Evolutionary conservation across 1,140 invertebrate species (phyloP), one percentile per base, ranked within the genome.

Genomic region (Conopomorpha cramerella): DNA sequence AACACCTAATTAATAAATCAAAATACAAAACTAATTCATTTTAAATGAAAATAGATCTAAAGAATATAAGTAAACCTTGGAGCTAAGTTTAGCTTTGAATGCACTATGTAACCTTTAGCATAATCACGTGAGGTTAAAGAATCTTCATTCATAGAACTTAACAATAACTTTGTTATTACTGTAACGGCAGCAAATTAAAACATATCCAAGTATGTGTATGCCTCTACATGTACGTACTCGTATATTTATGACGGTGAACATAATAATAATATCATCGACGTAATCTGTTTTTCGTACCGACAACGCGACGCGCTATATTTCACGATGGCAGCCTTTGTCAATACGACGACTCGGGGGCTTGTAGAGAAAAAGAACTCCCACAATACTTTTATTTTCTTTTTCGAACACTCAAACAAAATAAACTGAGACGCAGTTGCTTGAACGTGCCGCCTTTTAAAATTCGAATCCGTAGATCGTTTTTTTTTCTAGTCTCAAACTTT

Each of bases 271-370:
- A 68, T 66, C 62, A 53, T 64, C 60, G 54, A 58, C 53, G 55
- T 64, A 68, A 73, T 73, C 68, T 68, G 54, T 67, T 58, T 72
- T 71, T 67, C 55, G 56, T 67, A n/a, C n/a, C n/a, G n/a, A n/a
- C n/a, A n/a, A 68, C 65, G 49, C 63, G 58, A 45, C 53, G 50
- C 55, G 55, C 65, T 62, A 68, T 71, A 72, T 68, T 70, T 74
- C 67, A 72, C 72, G 58, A 59, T 59, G 65, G 61, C 63, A 66
- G 63, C 50, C 66, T 70, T 74, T 74, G 70, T 74, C 70, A 72
- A 70, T 67, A 64, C 51, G 46, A 53, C 38, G 52, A 3, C 52
- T 70, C 66, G 66, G 61, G 64, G 63, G 63, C 66, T 68, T 68
- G 66, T 64, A 71, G 57, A 74, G 56, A 18, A 65, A 67, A 72